Evolutionary conservation across 2,113 vertebrate species (phyloP), one percentile per base, ranked within the genome.

Genomic region (Empidonax traillii): DNA sequence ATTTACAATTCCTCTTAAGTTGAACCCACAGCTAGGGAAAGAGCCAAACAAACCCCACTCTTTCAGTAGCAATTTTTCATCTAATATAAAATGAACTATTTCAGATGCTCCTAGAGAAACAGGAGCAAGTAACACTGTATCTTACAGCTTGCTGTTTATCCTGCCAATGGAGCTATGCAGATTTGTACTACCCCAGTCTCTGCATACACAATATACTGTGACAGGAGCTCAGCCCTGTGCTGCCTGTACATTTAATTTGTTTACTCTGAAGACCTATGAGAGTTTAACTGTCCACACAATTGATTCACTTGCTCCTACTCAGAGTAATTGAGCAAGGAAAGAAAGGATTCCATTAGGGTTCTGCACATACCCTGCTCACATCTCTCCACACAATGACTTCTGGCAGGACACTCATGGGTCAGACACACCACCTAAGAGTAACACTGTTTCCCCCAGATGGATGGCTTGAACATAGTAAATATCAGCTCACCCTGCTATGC

Each of bases 391-490:
- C 0, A 0, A 5, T 8, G 30, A 61, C 11, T 77, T n/a, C 51
- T 39, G 22, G 49, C n/a, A 86, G 51, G 83, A 27, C 43, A 66
- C 7, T 23, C 58, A 31, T 0, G 0, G 9, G 31, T 22, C 62
- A 77, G 33, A 28, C 24, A 74, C 68, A 13, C 4, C 51, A 41
- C 27, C 9, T 12, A 31, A 46, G 15, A 37, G 28, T 3, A 39
- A 69, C 68, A 62, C 23, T 1, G 15, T 41, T 61, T 66, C 69
- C 51, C 39, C 49, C 78, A 68, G 20, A 3, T 19, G 44, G 7
- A 15, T 22, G 49, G 62, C 25, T 59, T 55, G 3, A 61, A 12
- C 0, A 0, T 13, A 47, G 30, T 7, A 44, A 87, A 56, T 2
- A 68, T 14, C 22, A 53, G 52, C 37, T 85, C 33, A 47, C 12